phyloP scores from a whole-genome alignment of 2,888 invertebrate genomes.

The Pachydiplax longipennis region DNA sequence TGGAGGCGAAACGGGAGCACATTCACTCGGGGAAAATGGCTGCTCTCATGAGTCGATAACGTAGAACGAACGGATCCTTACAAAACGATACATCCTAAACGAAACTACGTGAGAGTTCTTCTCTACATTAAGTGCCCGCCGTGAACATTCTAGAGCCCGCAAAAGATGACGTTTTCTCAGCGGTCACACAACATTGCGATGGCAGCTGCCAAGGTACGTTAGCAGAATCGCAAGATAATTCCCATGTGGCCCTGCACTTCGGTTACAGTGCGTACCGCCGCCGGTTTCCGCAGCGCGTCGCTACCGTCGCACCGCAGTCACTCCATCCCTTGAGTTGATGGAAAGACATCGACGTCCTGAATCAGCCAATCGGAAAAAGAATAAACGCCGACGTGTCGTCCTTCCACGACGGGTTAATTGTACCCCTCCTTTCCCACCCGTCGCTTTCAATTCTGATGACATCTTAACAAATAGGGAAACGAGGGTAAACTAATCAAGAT shows the following conservation, averaged over 20 bases:
- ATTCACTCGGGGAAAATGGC: not conserved
- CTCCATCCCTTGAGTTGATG: constrained; percentile 51
- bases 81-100: not conserved
- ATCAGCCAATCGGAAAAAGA: constrained; percentile 32
- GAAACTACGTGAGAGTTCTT: no score
- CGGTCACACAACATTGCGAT: not conserved
- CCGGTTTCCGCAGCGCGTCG: constrained; percentile 54
- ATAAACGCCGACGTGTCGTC: not conserved
- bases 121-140: not conserved
- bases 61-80: not conserved
- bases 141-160: not conserved
- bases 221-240: not conserved
- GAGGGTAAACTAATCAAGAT: no score
- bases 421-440: not conserved
- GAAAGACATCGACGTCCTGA: not conserved
- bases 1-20: not conserved
- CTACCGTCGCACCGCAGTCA: constrained; percentile 53
- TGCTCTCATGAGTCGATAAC: not conserved
- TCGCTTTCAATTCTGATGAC: no score
- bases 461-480: no score
- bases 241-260: constrained; percentile 51
- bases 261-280: constrained; percentile 49
- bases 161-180: not conserved
- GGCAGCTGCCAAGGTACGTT: not conserved
- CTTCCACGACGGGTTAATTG: not conserved